Percentiles rank a stretch among this genome's conserved stretches.
phyloP scores from a whole-genome alignment of 2,888 invertebrate species.

The Atherix ibis region DNA sequence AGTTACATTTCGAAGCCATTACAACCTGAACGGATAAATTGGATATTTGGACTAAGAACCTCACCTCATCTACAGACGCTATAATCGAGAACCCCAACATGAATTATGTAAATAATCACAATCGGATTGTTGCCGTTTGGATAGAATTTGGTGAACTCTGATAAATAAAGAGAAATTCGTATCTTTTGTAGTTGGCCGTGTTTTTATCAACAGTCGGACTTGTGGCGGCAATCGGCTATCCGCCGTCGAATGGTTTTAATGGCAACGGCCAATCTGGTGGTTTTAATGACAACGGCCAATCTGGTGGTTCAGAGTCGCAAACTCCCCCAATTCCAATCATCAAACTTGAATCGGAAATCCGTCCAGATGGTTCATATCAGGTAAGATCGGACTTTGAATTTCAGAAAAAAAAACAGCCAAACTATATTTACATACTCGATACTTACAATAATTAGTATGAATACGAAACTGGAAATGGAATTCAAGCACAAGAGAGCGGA shows the following conservation, averaged over 20 bases:
- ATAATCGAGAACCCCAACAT: too few species aligned
- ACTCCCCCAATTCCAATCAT: conserved; percentile 7
- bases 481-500: conserved; percentile 29
- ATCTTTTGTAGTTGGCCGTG: too few species aligned
- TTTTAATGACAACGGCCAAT: conserved; percentile 9
- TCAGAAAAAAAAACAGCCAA: background rate
- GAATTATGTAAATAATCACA: too few species aligned
- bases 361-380: conserved; percentile 27
- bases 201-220: background rate
- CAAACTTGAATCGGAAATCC: conserved; percentile 17
- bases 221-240: background rate
- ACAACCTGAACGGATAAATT: too few species aligned
- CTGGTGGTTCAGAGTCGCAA: conserved; percentile 13
- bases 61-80: too few species aligned
- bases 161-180: too few species aligned
- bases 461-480: conserved; percentile 7
- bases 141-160: too few species aligned
- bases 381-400: conserved; percentile 16
- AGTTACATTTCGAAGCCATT: too few species aligned
- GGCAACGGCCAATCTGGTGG: conserved; percentile 9
- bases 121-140: too few species aligned
- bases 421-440: background rate
- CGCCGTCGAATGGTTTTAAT: background rate
- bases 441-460: conserved; percentile 2
- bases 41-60: too few species aligned